Conservation (phyloP, 2,797 vertebrate species). For the Sebastes oblongus region DNA sequence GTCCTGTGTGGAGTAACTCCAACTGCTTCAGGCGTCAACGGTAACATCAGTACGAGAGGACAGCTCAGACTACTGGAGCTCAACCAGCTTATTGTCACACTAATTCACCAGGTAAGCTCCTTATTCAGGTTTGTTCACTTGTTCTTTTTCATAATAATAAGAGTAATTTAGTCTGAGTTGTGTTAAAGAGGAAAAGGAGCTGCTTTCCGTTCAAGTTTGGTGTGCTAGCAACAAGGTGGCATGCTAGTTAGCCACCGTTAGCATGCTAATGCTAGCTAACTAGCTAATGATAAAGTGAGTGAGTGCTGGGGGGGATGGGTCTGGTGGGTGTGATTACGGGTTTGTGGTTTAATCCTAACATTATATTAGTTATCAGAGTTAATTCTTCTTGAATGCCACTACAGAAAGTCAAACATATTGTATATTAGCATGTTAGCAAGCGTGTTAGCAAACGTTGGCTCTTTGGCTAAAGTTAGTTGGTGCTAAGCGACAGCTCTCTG, state of each 20-base stretch:
- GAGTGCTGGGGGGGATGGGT: slow-evolving; percentile 58
- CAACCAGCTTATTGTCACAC: background rate
- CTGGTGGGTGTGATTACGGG: background rate
- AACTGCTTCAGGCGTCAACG: background rate
- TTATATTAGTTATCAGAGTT: accelerated
- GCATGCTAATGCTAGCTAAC: slow-evolving; percentile 62
- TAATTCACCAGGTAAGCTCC: slow-evolving; percentile 22
- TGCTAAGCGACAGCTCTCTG: background rate
- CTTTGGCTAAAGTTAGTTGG: slow-evolving; percentile 16
- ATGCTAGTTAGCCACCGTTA: slow-evolving; percentile 57
- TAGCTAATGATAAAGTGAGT: slow-evolving; percentile 39
- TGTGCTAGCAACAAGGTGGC: slow-evolving; percentile 7
- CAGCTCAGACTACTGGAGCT: slow-evolving; percentile 12
- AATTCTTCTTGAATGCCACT: background rate
- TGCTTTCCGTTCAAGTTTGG: background rate
- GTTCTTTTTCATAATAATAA: background rate
- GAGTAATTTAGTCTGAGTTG: accelerated
- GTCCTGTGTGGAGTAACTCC: background rate
- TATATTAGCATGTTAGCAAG: background rate
- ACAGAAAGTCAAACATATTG: background rate
- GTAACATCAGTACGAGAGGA: slow-evolving; percentile 40
- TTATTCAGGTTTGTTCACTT: accelerated
- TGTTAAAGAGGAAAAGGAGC: accelerated
- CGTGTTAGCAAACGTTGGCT: background rate
- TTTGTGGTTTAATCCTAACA: slow-evolving; percentile 19